A percentile compares a stretch with the other conserved stretches of the same genome.
Evolutionary conservation across 2,113 vertebrate genomes (phyloP).

Genomic region (Saguinus midas): DNA sequence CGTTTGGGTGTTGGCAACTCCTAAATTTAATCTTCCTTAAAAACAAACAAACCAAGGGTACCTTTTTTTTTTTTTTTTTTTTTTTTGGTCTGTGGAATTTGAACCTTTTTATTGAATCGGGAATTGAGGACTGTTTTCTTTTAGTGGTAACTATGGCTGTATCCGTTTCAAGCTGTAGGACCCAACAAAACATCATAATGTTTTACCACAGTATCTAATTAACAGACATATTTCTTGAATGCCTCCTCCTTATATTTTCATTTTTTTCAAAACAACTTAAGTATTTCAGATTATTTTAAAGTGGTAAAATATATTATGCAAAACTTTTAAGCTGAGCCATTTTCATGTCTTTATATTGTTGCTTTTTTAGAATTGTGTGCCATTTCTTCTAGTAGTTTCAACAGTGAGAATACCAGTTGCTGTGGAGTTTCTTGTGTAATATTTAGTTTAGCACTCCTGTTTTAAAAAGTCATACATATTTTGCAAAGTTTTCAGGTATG

Average conservation of each 20-base stretch:
- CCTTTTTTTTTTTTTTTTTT: slow-evolving; percentile 59
- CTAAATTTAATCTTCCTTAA: slow-evolving; percentile 80
- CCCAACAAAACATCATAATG: slow-evolving; percentile 45
- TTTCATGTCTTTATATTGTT: neutral
- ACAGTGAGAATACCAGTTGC: neutral
- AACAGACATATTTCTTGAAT: slow-evolving; percentile 38
- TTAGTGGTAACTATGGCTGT: slow-evolving; percentile 62
- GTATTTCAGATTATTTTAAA: slow-evolving; percentile 1
- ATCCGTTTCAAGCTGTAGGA: slow-evolving; percentile 41
- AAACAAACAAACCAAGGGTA: slow-evolving; percentile 75
- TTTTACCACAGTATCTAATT: slow-evolving; percentile 51
- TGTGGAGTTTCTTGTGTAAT: neutral
- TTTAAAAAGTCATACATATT: neutral
- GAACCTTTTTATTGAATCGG: slow-evolving; percentile 72
- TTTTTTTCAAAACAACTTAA: neutral
- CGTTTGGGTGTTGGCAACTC: slow-evolving; percentile 79
- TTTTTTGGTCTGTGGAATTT: slow-evolving; percentile 72
- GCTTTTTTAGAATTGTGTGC: neutral
- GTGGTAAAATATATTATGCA: neutral
- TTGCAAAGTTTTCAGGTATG: neutral
- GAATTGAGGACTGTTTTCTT: slow-evolving; percentile 64
- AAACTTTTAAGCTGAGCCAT: neutral
- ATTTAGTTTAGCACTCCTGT: neutral
- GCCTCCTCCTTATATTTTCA: neutral
- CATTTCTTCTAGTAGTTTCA: slow-evolving; percentile 14